Conservation (phyloP, 1,140 invertebrate genomes). For the Monochamus saltuarius region DNA sequence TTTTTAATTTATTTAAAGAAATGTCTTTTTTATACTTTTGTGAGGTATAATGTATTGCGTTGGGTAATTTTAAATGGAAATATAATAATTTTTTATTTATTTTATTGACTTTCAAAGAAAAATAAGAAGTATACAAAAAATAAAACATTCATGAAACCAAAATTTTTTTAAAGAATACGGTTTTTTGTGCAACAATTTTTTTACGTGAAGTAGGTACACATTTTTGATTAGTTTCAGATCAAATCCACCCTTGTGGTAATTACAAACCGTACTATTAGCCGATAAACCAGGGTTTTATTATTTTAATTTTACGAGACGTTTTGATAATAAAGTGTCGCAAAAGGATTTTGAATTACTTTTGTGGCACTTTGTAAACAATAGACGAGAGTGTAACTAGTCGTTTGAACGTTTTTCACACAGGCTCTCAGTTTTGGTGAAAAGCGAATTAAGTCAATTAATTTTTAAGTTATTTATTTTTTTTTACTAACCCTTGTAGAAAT, state of each 20-base stretch:
- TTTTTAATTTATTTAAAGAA: too few relatives aligned
- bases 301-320: conserved; percentile 27
- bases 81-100: too few relatives aligned
- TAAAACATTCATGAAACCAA: too few relatives aligned
- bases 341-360: conserved; percentile 11
- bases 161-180: too few relatives aligned
- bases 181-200: too few relatives aligned
- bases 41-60: too few relatives aligned
- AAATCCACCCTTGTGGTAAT: not conserved
- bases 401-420: conserved; percentile 23
- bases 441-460: conserved; percentile 30
- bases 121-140: too few relatives aligned
- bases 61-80: too few relatives aligned
- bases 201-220: not conserved
- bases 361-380: conserved; percentile 29
- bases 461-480: conserved; percentile 35
- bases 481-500: not conserved
- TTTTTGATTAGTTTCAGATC: not conserved
- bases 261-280: conserved; percentile 45
- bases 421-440: conserved; percentile 15
- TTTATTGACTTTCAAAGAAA: too few relatives aligned
- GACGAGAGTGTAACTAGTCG: conserved; percentile 48
- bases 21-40: too few relatives aligned
- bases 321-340: conserved; percentile 3
- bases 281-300: conserved; percentile 41